These are phyloP conservation scores for Orientallactaga bullata DNA, from an alignment of 2,113 vertebrate genomes.

Conservation along the genomic window DNA sequence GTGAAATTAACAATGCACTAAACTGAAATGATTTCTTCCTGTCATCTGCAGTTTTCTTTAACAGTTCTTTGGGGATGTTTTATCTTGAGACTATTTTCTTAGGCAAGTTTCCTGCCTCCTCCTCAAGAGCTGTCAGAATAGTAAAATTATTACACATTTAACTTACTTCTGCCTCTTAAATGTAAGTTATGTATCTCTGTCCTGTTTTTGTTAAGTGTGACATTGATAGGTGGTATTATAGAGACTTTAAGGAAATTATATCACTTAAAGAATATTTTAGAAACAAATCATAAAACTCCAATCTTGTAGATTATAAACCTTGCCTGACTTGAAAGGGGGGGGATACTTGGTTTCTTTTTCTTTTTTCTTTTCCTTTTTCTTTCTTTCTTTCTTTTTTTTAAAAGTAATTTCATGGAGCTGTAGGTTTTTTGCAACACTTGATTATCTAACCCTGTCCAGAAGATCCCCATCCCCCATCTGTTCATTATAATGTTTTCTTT, in stretches of 20 bases:
- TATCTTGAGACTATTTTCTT: slow-evolving; percentile 48
- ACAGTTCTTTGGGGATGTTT: slow-evolving; percentile 12
- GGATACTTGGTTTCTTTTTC: slow-evolving; percentile 40
- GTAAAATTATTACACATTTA: slow-evolving; percentile 39
- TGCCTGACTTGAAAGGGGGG: slow-evolving; percentile 1
- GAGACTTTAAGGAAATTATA: slow-evolving; percentile 40
- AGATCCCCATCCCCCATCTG: slow-evolving; percentile 69
- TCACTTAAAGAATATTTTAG: slow-evolving; percentile 22
- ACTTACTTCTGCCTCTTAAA: neutral
- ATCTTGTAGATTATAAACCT: neutral
- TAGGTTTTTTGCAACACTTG: slow-evolving; percentile 39
- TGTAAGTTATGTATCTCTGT: neutral
- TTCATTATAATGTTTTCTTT: slow-evolving; percentile 77
- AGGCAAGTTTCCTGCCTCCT: neutral
- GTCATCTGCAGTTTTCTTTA: slow-evolving; percentile 1
- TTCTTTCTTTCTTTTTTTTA: slow-evolving; percentile 47
- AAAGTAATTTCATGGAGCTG: slow-evolving; percentile 58
- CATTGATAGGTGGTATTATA: slow-evolving; percentile 1
- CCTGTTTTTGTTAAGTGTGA: slow-evolving; percentile 3
- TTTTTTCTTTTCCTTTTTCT: neutral
- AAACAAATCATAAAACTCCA: neutral
- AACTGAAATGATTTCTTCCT: slow-evolving; percentile 2
- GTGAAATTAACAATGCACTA: slow-evolving; percentile 17
- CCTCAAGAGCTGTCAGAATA: neutral
- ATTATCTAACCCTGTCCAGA: slow-evolving; percentile 66